These are phyloP conservation scores for Characodon lateralis DNA, from an alignment of 2,797 vertebrate genomes.

Conservation along the genomic window DNA sequence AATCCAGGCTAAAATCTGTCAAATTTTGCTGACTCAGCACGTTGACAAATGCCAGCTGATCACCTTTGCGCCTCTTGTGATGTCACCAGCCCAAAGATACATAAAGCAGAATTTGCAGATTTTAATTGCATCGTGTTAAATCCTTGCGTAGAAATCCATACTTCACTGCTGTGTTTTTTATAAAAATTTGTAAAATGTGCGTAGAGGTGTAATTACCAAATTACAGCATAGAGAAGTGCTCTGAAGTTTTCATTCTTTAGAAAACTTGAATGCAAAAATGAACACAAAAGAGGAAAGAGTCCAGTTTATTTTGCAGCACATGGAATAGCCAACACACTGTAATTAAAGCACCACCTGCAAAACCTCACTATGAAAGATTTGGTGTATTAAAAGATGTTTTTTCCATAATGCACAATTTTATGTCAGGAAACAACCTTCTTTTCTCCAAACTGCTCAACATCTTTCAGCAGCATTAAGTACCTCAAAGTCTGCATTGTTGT, in stretches of 20 bases:
- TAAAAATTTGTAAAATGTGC: not conserved
- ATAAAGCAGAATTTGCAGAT: not conserved
- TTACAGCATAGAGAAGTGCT: not conserved
- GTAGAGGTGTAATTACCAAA: not conserved
- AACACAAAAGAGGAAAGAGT: constrained; percentile 16
- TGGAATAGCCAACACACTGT: constrained; percentile 56
- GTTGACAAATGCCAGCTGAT: not conserved
- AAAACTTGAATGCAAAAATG: not conserved
- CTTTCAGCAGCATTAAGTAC: constrained; percentile 18
- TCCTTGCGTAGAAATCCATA: not conserved
- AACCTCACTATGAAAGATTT: constrained; percentile 34
- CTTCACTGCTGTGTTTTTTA: not conserved
- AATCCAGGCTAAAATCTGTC: not conserved
- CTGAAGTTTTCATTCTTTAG: not conserved
- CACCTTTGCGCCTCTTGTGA: not conserved
- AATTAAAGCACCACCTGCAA: constrained; percentile 48
- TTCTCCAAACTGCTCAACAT: not conserved
- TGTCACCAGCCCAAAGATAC: not conserved
- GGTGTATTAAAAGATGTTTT: constrained; percentile 2
- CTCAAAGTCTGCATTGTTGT: constrained; percentile 5
- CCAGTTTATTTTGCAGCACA: constrained; percentile 63
- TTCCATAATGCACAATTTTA: not conserved
- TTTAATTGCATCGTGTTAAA: not conserved
- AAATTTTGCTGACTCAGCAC: not conserved
- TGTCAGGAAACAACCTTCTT: constrained; percentile 11